Evolutionary conservation across 2,888 invertebrate genomes (phyloP).

Genomic region (Hirtodrosophila cameraria): DNA sequence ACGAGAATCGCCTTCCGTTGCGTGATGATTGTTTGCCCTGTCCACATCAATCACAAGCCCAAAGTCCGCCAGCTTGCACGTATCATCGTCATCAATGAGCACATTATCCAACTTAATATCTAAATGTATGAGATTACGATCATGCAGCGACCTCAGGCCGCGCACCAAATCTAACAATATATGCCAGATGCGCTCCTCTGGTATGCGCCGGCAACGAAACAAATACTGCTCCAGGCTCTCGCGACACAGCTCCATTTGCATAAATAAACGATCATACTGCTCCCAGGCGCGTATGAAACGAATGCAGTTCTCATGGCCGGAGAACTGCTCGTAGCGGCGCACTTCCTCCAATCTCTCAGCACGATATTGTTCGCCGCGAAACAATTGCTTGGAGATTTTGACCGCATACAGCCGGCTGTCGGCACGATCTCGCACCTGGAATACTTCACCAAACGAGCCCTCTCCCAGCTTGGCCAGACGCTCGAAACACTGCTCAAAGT

Average conservation of each 20-base stretch:
- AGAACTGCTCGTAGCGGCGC: slow-evolving; percentile 88
- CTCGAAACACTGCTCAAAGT: slow-evolving; percentile 89
- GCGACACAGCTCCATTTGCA: slow-evolving; percentile 89
- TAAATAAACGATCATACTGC: slow-evolving; percentile 88
- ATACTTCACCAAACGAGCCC: slow-evolving; percentile 91
- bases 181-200: slow-evolving; percentile 88
- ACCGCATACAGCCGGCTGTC: slow-evolving; percentile 89
- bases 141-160: slow-evolving; percentile 89
- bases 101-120: slow-evolving; percentile 93
- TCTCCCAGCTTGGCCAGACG: slow-evolving; percentile 87
- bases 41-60: slow-evolving; percentile 88
- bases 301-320: slow-evolving; percentile 88
- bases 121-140: slow-evolving; percentile 88
- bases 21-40: slow-evolving; percentile 85
- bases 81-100: slow-evolving; percentile 87
- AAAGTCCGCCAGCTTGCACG: slow-evolving; percentile 90
- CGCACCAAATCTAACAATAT: slow-evolving; percentile 87
- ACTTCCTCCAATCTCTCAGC: slow-evolving; percentile 87
- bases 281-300: slow-evolving; percentile 90
- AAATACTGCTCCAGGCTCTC: slow-evolving; percentile 87
- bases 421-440: slow-evolving; percentile 87
- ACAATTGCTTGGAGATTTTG: slow-evolving; percentile 87
- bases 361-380: slow-evolving; percentile 86
- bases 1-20: slow-evolving; percentile 90
- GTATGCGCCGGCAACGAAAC: slow-evolving; percentile 85